These are phyloP conservation scores for Notothenia rossii DNA, from an alignment of 2,113 vertebrate genomes.

Conservation along the genomic window DNA sequence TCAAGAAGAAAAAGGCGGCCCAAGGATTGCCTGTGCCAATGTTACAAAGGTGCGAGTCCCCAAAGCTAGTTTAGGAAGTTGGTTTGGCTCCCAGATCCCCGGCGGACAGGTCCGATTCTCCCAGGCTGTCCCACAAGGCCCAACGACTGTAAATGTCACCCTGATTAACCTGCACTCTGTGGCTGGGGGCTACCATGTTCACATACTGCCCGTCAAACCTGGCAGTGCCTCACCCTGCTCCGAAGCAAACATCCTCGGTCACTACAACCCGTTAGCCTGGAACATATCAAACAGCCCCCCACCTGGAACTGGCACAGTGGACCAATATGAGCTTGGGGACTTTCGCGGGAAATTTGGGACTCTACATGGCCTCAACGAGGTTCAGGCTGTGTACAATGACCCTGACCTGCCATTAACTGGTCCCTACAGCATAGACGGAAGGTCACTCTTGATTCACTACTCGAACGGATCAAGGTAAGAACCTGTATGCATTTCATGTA, in stretches of 20 bases:
- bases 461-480: conserved; percentile 82
- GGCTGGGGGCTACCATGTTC: conserved; percentile 84
- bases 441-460: conserved; percentile 85
- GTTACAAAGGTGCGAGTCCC: conserved; percentile 71
- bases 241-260: conserved; percentile 75
- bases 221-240: conserved; percentile 77
- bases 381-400: conserved; percentile 65
- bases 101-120: conserved; percentile 73
- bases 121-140: conserved; percentile 76
- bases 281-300: conserved; percentile 72
- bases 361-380: conserved; percentile 59
- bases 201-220: conserved; percentile 78
- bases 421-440: conserved; percentile 78
- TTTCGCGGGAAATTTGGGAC: conserved; percentile 85
- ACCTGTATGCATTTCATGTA: not conserved
- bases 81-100: conserved; percentile 74
- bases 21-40: conserved; percentile 85
- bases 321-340: conserved; percentile 87
- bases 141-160: conserved; percentile 74
- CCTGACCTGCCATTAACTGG: conserved; percentile 81
- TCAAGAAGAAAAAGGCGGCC: conserved; percentile 42
- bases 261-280: conserved; percentile 83
- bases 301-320: conserved; percentile 80
- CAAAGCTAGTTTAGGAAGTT: conserved; percentile 61
- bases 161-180: conserved; percentile 67